Evolutionary conservation across 2,888 invertebrate species (phyloP), one percentile per base, ranked within the genome.

Genomic region (Drosophila testacea): DNA sequence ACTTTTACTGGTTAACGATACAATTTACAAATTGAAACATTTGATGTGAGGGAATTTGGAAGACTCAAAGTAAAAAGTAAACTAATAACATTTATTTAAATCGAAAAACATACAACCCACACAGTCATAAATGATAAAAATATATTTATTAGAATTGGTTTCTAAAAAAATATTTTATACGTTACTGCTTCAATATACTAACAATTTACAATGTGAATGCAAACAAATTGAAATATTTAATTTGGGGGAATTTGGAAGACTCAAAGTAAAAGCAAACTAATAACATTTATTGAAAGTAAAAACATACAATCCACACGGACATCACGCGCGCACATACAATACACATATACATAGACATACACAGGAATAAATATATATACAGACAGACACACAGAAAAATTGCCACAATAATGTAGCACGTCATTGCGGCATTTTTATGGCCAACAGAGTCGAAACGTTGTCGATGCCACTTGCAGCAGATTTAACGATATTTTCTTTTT

Each of bases 381-480:
- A 42, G 38, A 27, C 42, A 63, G 36, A n/a, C 30, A 7, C 5
- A 27, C 28, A 38, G 54, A 39, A 39, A 34, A 44, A 48, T 48
- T 56, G 56, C 67, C 50, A 50, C 68, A 77, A 73, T 76, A 78
- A 76, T 86, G 71, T 75, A 79, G 70, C 77, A 70, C 73, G 73
- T 83, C 81, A 83, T 75, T 83, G 81, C 64, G 76, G 73, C 69
- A 76, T 67, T 80, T 82, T 78, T 81, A 78, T 83, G 86, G 77
- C 44, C 65, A 70, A 47, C 44, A 72, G 55, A 56, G 76, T 67
- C 61, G 70, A 70, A 75, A 72, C 60, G 77, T 57, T 44, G 60
- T 63, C 67, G 55, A 52, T 73, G 64, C 51, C 71, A 67, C 73
- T 79, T 83, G 82, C 82, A 82, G 60, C 46, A 63, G 41, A 59